These are phyloP conservation scores for Myiotriccus ornatus DNA, from an alignment of 2,797 vertebrate genomes.

Conservation along the genomic window DNA sequence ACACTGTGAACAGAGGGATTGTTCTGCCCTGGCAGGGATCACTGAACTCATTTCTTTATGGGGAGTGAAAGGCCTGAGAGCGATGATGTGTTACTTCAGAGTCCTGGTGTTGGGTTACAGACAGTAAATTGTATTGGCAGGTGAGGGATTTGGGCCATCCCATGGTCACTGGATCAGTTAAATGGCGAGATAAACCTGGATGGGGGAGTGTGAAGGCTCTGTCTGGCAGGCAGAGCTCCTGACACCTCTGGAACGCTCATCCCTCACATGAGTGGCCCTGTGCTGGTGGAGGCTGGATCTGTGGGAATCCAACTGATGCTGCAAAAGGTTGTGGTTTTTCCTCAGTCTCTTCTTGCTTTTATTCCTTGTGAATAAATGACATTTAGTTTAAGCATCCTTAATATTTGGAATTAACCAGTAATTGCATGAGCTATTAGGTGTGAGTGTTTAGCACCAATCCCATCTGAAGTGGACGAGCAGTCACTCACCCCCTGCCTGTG, in stretches of 20 bases:
- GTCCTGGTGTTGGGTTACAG: neutral
- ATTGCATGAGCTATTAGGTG: neutral
- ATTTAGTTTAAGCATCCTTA: neutral
- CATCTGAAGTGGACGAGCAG: neutral
- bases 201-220: neutral
- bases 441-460: neutral
- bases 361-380: neutral
- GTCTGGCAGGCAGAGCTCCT: neutral
- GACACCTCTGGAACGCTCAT: neutral
- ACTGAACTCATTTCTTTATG: neutral
- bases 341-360: neutral
- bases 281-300: neutral
- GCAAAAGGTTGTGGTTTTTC: neutral
- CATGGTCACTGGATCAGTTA: neutral
- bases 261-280: accelerated
- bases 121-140: neutral
- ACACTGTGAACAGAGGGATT: accelerated
- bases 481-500: neutral
- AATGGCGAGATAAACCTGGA: neutral
- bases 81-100: neutral
- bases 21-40: neutral
- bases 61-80: neutral
- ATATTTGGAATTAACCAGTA: neutral
- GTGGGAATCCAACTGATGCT: accelerated
- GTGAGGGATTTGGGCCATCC: neutral